Evolutionary conservation across 1,140 invertebrate genomes (phyloP).

Genomic region (Marisa cornuarietis): DNA sequence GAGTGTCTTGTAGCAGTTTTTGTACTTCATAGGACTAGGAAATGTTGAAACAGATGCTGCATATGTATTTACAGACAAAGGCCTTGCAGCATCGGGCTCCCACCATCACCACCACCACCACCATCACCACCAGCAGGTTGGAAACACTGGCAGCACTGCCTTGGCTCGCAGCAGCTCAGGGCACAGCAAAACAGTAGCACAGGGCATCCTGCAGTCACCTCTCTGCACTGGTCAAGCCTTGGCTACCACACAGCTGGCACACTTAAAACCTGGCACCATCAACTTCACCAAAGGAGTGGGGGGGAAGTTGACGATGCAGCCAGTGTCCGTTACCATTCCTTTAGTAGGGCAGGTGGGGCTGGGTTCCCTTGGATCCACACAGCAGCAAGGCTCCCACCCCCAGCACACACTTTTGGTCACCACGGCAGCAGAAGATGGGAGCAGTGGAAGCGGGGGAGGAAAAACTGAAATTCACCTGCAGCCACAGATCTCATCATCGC

Average conservation of each 20-base stretch:
- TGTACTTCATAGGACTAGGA: no score
- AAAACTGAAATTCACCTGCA: conserved; percentile 38
- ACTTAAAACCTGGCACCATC: conserved; percentile 50
- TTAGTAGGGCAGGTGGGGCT: conserved; percentile 41
- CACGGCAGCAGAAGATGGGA: conserved; percentile 30
- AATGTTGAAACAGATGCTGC: background rate
- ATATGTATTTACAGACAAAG: conserved; percentile 1
- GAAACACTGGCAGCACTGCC: background rate
- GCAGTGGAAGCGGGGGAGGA: conserved; percentile 11
- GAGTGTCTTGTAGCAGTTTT: no score
- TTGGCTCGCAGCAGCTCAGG: no score
- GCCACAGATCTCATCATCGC: conserved; percentile 30
- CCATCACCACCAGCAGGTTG: background rate
- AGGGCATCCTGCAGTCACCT: conserved; percentile 13
- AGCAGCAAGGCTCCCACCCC: conserved; percentile 33
- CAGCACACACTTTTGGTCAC: conserved; percentile 47
- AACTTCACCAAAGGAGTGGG: conserved; percentile 43
- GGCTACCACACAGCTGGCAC: conserved; percentile 39
- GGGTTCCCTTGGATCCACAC: conserved; percentile 31
- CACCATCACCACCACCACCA: background rate
- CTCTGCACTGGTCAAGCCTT: conserved; percentile 10
- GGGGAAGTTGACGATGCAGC: conserved; percentile 50
- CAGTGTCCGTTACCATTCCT: conserved; percentile 54
- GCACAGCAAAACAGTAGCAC: no score
- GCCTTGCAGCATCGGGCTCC: background rate